A percentile compares a stretch with the other conserved stretches of the same genome.
Conservation (phyloP, 2,797 vertebrate species). For the Gobio occitaniae region DNA sequence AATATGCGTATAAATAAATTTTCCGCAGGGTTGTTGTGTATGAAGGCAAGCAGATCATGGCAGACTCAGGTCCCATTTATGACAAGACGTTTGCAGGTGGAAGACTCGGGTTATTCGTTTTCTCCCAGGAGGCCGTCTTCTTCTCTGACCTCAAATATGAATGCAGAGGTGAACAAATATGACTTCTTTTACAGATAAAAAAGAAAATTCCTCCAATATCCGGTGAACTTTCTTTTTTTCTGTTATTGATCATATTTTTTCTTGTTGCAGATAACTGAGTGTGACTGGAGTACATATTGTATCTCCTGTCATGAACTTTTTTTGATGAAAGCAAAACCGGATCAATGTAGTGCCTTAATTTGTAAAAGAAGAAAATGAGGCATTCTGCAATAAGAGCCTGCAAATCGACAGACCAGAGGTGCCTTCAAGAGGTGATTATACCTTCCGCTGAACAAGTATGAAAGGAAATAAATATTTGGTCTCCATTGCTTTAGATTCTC, state of each 20-base stretch:
- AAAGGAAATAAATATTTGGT: slow-evolving; percentile 32
- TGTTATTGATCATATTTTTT: slow-evolving; percentile 42
- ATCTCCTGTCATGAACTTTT: slow-evolving; percentile 26
- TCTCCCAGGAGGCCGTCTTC: slow-evolving; percentile 96
- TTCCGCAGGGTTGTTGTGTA: slow-evolving; percentile 89
- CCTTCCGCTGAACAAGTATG: slow-evolving; percentile 13
- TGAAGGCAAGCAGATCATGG: slow-evolving; percentile 92
- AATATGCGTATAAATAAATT: slow-evolving; percentile 51
- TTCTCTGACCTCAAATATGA: slow-evolving; percentile 98
- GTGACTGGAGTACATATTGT: slow-evolving; percentile 43
- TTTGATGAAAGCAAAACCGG: slow-evolving; percentile 4
- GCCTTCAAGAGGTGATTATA: slow-evolving; percentile 42
- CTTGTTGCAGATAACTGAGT: slow-evolving; percentile 83
- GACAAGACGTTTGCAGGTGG: slow-evolving; percentile 93
- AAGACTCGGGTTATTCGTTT: slow-evolving; percentile 93
- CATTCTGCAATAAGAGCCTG: slow-evolving; percentile 19
- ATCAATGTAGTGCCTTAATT: slow-evolving; percentile 21
- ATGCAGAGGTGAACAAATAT: slow-evolving; percentile 87
- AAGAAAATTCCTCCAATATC: neutral
- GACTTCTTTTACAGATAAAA: neutral
- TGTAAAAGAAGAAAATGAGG: slow-evolving; percentile 9
- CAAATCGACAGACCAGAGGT: slow-evolving; percentile 31
- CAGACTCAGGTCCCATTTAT: slow-evolving; percentile 93
- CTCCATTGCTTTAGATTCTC: slow-evolving; percentile 60
- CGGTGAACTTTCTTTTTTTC: slow-evolving; percentile 24